These are phyloP conservation scores for Lagocephalus sceleratus DNA, from an alignment of 2,797 vertebrate genomes.

Conservation along the genomic window DNA sequence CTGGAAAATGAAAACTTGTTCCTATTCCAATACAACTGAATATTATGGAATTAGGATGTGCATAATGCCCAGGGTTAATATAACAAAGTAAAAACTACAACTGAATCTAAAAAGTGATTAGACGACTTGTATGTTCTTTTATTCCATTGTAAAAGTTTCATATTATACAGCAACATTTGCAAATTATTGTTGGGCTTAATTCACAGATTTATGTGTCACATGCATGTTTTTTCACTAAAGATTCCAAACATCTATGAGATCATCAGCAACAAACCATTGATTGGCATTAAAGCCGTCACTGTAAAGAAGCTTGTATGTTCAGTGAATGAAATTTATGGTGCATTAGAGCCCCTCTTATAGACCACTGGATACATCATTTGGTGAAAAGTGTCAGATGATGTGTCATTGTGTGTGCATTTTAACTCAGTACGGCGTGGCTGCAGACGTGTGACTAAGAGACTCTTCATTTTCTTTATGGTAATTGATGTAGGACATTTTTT, in stretches of 20 bases:
- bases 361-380: slow-evolving; percentile 59
- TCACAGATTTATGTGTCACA: neutral
- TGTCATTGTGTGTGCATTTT: neutral
- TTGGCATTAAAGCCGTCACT: slow-evolving; percentile 70
- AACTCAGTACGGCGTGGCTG: too few relatives aligned
- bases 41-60: slow-evolving; percentile 47
- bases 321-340: slow-evolving; percentile 65
- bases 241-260: slow-evolving; percentile 58
- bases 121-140: slow-evolving; percentile 31
- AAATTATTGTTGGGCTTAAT: slow-evolving; percentile 4
- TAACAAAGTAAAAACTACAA: slow-evolving; percentile 14
- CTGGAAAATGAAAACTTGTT: slow-evolving; percentile 48
- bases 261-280: slow-evolving; percentile 65
- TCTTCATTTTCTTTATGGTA: too few relatives aligned
- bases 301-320: slow-evolving; percentile 29
- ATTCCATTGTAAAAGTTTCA: neutral
- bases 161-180: slow-evolving; percentile 1
- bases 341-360: slow-evolving; percentile 59
- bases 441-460: too few relatives aligned
- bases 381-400: neutral
- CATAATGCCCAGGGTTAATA: slow-evolving; percentile 18
- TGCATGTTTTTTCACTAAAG: slow-evolving; percentile 16
- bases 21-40: slow-evolving; percentile 33
- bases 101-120: slow-evolving; percentile 30
- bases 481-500: too few relatives aligned